Evolutionary conservation across 1,140 invertebrate species (phyloP).

Genomic region (Hylyphantes graminicola): DNA sequence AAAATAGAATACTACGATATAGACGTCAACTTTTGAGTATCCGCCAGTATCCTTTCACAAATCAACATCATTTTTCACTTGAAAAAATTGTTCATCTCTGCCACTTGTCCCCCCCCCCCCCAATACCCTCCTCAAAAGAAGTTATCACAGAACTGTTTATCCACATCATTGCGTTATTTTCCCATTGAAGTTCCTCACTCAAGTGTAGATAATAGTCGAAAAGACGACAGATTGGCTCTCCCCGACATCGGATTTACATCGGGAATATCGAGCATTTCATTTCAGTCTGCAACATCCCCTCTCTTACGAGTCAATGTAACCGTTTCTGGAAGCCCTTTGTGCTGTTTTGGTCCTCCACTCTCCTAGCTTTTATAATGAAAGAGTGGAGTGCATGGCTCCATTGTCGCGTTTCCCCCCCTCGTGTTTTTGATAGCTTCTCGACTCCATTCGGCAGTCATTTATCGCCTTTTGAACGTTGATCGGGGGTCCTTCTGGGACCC

Average conservation of each 20-base stretch:
- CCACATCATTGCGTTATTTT: background rate
- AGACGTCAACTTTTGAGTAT: too few species aligned
- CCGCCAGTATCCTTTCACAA: too few species aligned
- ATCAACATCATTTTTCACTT: too few species aligned
- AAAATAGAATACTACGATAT: too few species aligned
- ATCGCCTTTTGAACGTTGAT: constrained; percentile 46
- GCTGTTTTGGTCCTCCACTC: background rate
- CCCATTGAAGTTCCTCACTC: constrained; percentile 1
- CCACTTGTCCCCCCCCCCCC: too few species aligned
- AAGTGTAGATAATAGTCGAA: background rate
- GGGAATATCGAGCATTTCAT: background rate
- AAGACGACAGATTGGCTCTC: background rate
- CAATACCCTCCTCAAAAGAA: too few species aligned
- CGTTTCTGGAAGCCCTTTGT: constrained; percentile 10
- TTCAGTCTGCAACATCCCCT: background rate
- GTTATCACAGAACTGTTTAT: background rate
- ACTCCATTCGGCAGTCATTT: constrained; percentile 57
- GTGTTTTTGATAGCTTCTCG: constrained; percentile 54
- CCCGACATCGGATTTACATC: too few species aligned
- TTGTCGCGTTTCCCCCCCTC: constrained; percentile 39
- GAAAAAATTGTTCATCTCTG: too few species aligned
- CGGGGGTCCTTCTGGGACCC: background rate
- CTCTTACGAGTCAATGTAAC: background rate
- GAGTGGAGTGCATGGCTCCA: background rate
- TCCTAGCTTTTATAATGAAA: constrained; percentile 37